phyloP scores from a whole-genome alignment of 37 sponge, comb jelly and placozoan species.

The Corticium candelabrum region DNA sequence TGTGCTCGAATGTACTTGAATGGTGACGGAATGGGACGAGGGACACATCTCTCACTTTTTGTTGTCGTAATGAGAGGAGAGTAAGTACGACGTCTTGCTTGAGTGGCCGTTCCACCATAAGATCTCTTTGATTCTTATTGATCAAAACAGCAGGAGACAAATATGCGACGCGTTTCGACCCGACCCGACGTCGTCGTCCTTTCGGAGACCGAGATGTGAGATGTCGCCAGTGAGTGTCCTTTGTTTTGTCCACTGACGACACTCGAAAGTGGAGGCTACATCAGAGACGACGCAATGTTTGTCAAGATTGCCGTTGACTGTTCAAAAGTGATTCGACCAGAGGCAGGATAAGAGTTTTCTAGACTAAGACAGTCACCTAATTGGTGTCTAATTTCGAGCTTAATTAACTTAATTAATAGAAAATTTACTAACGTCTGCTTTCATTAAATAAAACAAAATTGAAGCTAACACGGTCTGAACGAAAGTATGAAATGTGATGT shows the following conservation, averaged over 20 bases:
- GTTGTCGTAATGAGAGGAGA: conserved; percentile 79
- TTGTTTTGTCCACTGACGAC: not conserved
- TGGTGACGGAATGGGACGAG: conserved; percentile 77
- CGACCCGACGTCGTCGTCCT: not conserved
- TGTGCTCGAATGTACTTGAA: conserved; percentile 67
- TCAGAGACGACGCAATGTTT: not conserved
- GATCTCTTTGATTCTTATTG: not conserved
- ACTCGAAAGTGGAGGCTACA: not conserved
- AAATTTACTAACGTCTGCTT: too few species aligned
- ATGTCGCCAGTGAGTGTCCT: not conserved
- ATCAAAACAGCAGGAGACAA: conserved; percentile 13
- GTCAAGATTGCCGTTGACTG: not conserved
- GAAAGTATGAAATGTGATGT: too few species aligned
- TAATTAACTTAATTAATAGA: too few species aligned
- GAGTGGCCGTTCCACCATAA: conserved; percentile 80
- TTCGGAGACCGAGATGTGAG: conserved; percentile 19
- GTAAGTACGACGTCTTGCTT: conserved; percentile 51
- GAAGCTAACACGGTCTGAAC: too few species aligned
- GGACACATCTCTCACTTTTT: conserved; percentile 60
- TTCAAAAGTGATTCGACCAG: not conserved
- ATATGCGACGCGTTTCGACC: not conserved
- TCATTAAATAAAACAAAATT: too few species aligned
- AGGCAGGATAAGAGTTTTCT: too few species aligned
- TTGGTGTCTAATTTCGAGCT: too few species aligned
- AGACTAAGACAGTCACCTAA: too few species aligned